Evolutionary conservation across 2,888 invertebrate species (phyloP).

Genomic region (Conomelus anceps): DNA sequence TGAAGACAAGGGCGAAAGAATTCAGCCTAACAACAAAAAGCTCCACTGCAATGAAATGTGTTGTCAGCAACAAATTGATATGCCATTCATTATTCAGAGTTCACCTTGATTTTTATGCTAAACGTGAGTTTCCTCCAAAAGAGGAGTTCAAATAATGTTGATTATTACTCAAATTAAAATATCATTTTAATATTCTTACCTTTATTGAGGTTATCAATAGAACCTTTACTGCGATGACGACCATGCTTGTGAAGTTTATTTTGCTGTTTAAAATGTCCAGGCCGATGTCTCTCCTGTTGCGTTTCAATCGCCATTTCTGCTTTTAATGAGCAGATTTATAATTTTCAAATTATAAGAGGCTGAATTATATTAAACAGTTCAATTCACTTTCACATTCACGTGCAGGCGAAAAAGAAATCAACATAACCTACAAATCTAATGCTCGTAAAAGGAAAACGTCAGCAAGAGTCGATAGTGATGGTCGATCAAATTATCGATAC

Average conservation of each 20-base stretch:
- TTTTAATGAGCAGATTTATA: background rate
- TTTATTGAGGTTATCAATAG: conserved; percentile 67
- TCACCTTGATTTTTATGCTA: no score
- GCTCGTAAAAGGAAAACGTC: background rate
- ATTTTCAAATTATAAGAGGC: background rate
- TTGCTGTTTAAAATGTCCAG: conserved; percentile 83
- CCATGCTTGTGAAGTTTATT: conserved; percentile 93
- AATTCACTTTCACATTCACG: background rate
- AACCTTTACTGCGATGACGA: conserved; percentile 85
- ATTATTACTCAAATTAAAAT: background rate
- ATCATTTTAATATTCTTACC: conserved; percentile 49
- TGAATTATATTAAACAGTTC: background rate
- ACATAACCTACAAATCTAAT: background rate
- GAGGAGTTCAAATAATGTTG: no score
- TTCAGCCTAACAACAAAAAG: no score
- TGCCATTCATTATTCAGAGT: no score
- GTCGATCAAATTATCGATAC: no score
- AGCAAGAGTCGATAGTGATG: no score
- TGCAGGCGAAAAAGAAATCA: background rate
- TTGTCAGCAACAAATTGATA: no score
- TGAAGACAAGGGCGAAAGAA: no score
- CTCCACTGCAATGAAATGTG: no score
- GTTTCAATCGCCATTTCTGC: conserved; percentile 16
- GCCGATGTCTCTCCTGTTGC: conserved; percentile 56
- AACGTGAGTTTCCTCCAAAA: no score